phyloP scores from a whole-genome alignment of 1,140 invertebrate species.

The Metopolophium dirhodum region DNA sequence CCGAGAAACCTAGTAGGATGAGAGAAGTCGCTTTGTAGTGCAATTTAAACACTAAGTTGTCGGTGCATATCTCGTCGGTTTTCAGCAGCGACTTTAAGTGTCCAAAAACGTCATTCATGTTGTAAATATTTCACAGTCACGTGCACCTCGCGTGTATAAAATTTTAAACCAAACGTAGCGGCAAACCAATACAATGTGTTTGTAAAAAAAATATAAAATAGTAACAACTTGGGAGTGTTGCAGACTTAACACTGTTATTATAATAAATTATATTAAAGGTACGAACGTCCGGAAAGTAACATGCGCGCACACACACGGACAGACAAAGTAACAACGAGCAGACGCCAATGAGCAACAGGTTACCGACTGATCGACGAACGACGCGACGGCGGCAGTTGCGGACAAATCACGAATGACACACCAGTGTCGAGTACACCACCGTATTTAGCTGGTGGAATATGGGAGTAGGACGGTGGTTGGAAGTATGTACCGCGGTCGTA shows the following conservation, averaged over 20 bases:
- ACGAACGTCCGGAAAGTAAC: neutral
- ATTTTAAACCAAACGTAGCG: too few species aligned
- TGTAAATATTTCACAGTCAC: neutral
- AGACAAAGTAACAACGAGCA: too few species aligned
- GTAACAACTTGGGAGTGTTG: neutral
- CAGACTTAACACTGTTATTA: too few species aligned
- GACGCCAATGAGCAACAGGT: neutral
- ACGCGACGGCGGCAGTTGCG: neutral
- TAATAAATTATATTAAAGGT: neutral
- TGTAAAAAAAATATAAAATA: neutral
- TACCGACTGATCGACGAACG: neutral
- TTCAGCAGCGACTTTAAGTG: conserved; percentile 89
- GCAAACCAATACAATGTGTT: too few species aligned
- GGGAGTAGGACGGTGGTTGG: neutral
- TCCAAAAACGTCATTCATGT: conserved; percentile 64
- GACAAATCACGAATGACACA: neutral
- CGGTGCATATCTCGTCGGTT: conserved; percentile 88
- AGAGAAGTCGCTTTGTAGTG: conserved; percentile 91
- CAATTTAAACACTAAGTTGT: conserved; percentile 92
- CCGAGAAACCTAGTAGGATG: conserved; percentile 87
- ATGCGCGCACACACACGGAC: neutral
- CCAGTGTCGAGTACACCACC: neutral
- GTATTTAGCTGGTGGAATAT: neutral
- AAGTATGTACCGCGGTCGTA: neutral
- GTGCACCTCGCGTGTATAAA: too few species aligned